phyloP scores from a whole-genome alignment of 2,113 vertebrate species.

The Podiceps cristatus region DNA sequence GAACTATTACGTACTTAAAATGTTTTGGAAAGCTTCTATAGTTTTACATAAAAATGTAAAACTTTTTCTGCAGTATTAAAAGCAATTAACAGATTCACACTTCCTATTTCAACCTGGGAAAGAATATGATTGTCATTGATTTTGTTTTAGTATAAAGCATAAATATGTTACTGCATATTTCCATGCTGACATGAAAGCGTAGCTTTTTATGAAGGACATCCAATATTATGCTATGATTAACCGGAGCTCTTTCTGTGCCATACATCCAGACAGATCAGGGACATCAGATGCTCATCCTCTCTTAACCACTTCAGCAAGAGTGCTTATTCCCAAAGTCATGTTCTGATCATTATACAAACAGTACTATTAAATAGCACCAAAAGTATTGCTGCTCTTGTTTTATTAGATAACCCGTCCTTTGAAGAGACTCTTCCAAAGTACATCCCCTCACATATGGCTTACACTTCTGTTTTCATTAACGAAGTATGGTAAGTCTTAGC shows the following conservation, averaged over 20 bases:
- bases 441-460: neutral
- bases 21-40: neutral
- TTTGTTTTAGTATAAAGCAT: neutral
- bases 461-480: neutral
- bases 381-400: neutral
- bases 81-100: neutral
- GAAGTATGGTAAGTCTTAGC: neutral
- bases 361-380: neutral
- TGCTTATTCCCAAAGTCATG: neutral
- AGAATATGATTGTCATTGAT: neutral
- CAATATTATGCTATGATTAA: neutral
- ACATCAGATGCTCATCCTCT: neutral
- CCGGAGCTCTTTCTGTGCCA: neutral
- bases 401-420: neutral
- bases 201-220: neutral
- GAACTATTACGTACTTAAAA: neutral
- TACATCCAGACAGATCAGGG: neutral
- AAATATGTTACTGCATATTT: neutral
- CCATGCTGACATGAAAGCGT: neutral
- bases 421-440: neutral
- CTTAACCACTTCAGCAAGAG: neutral
- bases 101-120: neutral
- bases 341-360: neutral
- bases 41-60: neutral
- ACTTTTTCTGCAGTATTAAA: neutral